A percentile compares a stretch with the other conserved stretches of the same genome.
These are phyloP conservation scores for Lithobates sylvaticus DNA, from an alignment of 2,797 vertebrate species.

Conservation along the genomic window DNA sequence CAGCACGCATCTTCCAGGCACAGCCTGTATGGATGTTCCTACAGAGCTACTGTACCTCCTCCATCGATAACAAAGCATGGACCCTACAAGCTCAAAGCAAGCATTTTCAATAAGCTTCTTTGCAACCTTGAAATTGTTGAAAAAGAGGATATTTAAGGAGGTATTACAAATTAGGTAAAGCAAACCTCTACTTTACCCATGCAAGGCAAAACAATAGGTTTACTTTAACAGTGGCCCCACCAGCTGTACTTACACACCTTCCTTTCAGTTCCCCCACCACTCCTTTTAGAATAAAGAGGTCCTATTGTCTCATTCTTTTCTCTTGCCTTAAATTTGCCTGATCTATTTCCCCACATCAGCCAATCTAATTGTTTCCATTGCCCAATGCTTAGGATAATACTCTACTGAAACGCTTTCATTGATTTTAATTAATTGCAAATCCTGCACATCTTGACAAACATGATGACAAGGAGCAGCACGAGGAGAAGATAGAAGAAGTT, in stretches of 20 bases:
- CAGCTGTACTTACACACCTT: not conserved
- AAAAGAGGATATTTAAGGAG: not conserved
- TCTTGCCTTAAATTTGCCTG: no score
- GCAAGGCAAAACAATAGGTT: not conserved
- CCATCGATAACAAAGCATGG: not conserved
- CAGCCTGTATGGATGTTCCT: slow-evolving; percentile 7
- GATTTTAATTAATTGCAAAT: no score
- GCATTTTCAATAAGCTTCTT: no score
- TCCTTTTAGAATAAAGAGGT: no score
- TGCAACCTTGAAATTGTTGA: not conserved
- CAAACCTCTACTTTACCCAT: not conserved
- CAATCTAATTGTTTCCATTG: no score
- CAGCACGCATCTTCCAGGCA: slow-evolving; percentile 6
- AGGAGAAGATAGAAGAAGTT: not conserved
- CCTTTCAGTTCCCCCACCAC: no score
- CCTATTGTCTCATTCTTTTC: no score
- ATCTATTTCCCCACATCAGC: no score
- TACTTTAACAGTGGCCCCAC: not conserved
- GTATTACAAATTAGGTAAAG: not conserved
- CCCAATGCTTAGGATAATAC: no score
- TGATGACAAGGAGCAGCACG: not conserved
- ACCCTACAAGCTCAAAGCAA: not conserved
- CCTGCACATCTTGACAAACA: not conserved
- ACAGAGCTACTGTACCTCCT: not conserved
- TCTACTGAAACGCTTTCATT: not conserved